Evolutionary conservation across 2,113 vertebrate genomes (phyloP).

Genomic region (Maccullochella peelii): DNA sequence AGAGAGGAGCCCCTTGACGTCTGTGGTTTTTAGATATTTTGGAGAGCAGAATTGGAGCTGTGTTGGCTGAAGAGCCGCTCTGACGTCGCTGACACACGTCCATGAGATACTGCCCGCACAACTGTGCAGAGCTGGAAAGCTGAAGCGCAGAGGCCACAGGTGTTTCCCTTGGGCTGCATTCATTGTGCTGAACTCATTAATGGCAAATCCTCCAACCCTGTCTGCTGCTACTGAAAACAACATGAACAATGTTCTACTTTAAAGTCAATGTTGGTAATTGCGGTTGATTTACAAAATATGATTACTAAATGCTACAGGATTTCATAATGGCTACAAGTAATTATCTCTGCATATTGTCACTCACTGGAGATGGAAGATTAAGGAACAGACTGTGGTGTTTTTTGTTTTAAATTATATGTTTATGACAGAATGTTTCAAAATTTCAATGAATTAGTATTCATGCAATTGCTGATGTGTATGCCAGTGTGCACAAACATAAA

Average conservation of each 20-base stretch:
- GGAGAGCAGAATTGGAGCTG: constrained; percentile 28
- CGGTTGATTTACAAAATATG: constrained; percentile 54
- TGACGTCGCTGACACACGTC: constrained; percentile 9
- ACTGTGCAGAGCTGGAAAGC: constrained; percentile 18
- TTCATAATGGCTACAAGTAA: constrained; percentile 43
- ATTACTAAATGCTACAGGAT: constrained; percentile 42
- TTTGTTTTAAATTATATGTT: constrained; percentile 28
- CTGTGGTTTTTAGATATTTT: constrained; percentile 39
- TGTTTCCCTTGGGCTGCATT: constrained; percentile 55
- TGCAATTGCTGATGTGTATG: constrained; percentile 28
- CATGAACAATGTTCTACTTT: constrained; percentile 27
- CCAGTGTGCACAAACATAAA: constrained; percentile 38
- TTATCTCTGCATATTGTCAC: constrained; percentile 52
- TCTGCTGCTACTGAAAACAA: constrained; percentile 19
- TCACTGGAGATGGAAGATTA: constrained; percentile 32
- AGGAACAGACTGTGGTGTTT: constrained; percentile 4
- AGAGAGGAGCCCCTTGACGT: constrained; percentile 27
- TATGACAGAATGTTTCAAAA: constrained; percentile 21
- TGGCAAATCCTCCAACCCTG: constrained; percentile 37
- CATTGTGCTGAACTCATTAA: constrained; percentile 52
- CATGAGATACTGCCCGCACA: constrained; percentile 12
- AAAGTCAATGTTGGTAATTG: constrained; percentile 24
- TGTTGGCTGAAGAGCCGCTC: constrained; percentile 40
- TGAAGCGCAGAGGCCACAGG: constrained; percentile 64
- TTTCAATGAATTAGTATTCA: constrained; percentile 47